phyloP scores from a whole-genome alignment of 2,797 vertebrate genomes.

The Parauchenoglanis punctatus region DNA sequence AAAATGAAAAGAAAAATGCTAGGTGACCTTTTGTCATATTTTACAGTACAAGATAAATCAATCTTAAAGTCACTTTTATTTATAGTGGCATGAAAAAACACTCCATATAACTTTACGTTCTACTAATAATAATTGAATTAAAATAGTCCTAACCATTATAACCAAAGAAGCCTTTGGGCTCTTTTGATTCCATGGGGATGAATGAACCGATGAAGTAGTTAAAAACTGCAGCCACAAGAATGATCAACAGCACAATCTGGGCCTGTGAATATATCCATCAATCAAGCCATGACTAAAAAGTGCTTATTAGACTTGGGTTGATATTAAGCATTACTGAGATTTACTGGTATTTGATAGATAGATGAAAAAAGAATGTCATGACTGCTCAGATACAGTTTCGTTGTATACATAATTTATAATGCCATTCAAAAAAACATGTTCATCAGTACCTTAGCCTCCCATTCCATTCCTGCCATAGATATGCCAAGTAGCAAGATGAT shows the following conservation, averaged over 20 bases:
- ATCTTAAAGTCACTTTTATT: background rate
- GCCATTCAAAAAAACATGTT: background rate
- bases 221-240: conserved; percentile 85
- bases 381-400: conserved; percentile 1
- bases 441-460: conserved; percentile 88
- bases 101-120: background rate
- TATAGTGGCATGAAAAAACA: background rate
- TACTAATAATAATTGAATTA: background rate
- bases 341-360: background rate
- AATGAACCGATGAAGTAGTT: conserved; percentile 92
- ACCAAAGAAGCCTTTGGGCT: conserved; percentile 89
- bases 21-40: background rate
- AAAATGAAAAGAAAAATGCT: background rate
- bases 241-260: conserved; percentile 90
- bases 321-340: conserved; percentile 4
- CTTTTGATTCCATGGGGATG: conserved; percentile 85
- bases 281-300: background rate
- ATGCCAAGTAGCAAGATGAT: conserved; percentile 90
- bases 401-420: background rate
- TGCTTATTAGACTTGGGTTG: background rate
- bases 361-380: background rate
- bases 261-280: conserved; percentile 73
- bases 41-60: background rate
- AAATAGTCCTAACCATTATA: conserved; percentile 80
- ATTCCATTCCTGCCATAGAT: conserved; percentile 97